Conservation (phyloP, 2,797 vertebrate genomes). For the Epinephelus coioides region DNA sequence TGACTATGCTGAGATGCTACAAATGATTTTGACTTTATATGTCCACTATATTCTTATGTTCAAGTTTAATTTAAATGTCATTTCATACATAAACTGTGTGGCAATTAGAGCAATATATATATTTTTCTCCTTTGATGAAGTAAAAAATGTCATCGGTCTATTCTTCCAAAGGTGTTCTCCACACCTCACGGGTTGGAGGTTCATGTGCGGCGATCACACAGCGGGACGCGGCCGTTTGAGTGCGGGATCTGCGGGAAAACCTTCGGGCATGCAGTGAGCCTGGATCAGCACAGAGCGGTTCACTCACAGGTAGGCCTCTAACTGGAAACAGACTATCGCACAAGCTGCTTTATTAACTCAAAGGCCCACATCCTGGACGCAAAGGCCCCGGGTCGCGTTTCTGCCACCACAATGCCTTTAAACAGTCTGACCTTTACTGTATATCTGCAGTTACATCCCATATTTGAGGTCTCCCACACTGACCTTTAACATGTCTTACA, state of each 20-base stretch:
- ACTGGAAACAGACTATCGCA: neutral
- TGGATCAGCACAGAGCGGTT: constrained; percentile 97
- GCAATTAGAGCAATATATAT: neutral
- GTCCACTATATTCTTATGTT: too few relatives aligned
- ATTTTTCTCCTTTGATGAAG: neutral
- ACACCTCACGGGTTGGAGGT: constrained; percentile 98
- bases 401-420: neutral
- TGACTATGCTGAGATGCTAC: neutral
- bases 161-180: constrained; percentile 91
- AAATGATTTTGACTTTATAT: too few relatives aligned
- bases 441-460: neutral
- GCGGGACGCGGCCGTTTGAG: constrained; percentile 95
- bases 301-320: constrained; percentile 92
- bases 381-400: neutral
- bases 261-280: constrained; percentile 97
- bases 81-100: neutral
- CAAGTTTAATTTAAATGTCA: neutral
- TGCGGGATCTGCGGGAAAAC: constrained; percentile 98
- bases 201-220: constrained; percentile 96
- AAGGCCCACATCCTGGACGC: neutral
- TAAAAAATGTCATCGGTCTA: neutral
- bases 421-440: neutral
- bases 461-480: neutral
- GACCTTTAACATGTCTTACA: constrained; percentile 59
- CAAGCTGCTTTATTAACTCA: too few relatives aligned